phyloP scores from a whole-genome alignment of 2,113 vertebrate genomes.

The Phocoena sinus region DNA sequence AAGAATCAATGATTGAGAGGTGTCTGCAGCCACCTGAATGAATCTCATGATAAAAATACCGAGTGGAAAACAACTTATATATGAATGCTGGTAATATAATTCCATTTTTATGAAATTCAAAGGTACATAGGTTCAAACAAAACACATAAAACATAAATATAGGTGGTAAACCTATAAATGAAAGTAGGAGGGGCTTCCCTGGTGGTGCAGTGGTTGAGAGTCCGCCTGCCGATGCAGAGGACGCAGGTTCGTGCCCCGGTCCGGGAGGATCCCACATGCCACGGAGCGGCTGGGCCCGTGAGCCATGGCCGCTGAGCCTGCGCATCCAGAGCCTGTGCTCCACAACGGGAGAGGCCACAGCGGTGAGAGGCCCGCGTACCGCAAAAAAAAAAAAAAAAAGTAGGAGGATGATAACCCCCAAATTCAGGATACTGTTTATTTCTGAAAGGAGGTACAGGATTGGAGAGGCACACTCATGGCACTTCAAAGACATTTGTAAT shows the following conservation, averaged over 20 bases:
- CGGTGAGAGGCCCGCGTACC: no score
- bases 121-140: background rate
- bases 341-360: no score
- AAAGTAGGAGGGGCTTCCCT: background rate
- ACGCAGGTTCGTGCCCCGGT: no score
- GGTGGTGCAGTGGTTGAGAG: no score
- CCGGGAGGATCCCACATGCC: no score
- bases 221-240: no score
- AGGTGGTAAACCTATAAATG: background rate
- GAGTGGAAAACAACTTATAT: background rate
- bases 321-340: no score
- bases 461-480: background rate
- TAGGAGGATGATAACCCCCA: background rate
- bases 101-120: background rate
- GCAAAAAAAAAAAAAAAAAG: background rate
- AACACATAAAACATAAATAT: background rate
- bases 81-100: background rate
- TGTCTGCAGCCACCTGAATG: background rate
- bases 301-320: no score
- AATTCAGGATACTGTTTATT: background rate
- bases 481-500: background rate
- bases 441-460: background rate
- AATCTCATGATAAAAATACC: background rate
- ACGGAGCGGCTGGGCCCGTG: no score
- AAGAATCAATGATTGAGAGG: background rate